Percentiles rank a stretch among this genome's conserved stretches.
These are phyloP conservation scores for Heloderma charlesbogerti DNA, from an alignment of 2,113 vertebrate species.

Conservation along the genomic window DNA sequence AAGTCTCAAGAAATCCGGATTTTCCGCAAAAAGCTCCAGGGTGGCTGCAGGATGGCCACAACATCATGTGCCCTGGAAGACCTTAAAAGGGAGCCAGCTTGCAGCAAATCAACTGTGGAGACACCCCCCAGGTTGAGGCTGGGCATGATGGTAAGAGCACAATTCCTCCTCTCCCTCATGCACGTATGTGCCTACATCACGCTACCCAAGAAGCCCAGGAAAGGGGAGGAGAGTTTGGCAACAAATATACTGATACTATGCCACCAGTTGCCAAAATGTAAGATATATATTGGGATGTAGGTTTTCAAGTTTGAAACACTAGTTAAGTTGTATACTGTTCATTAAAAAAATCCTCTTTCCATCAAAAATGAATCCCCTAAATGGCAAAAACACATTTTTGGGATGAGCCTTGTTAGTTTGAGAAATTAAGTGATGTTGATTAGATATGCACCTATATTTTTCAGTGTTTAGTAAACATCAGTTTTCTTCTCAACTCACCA, in stretches of 20 bases:
- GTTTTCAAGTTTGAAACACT: neutral
- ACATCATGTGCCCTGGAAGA: neutral
- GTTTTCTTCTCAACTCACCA: conserved; percentile 76
- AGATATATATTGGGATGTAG: too few species aligned
- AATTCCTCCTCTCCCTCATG: neutral
- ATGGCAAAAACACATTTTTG: neutral
- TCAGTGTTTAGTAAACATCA: neutral
- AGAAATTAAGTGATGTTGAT: neutral
- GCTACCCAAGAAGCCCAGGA: neutral
- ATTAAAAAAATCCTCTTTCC: neutral
- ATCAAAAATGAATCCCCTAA: neutral
- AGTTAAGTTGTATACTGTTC: neutral
- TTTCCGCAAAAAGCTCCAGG: too few species aligned
- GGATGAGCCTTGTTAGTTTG: neutral
- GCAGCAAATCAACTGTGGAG: too few species aligned
- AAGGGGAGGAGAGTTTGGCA: neutral
- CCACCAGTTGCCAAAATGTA: too few species aligned
- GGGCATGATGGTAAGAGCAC: too few species aligned
- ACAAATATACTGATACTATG: too few species aligned
- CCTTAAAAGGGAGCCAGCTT: too few species aligned
- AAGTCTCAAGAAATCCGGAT: too few species aligned
- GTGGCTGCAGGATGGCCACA: too few species aligned
- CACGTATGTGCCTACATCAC: neutral
- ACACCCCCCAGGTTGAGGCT: too few species aligned
- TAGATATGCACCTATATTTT: neutral